phyloP scores from a whole-genome alignment of 1,140 invertebrate genomes.

The Phthorimaea operculella region DNA sequence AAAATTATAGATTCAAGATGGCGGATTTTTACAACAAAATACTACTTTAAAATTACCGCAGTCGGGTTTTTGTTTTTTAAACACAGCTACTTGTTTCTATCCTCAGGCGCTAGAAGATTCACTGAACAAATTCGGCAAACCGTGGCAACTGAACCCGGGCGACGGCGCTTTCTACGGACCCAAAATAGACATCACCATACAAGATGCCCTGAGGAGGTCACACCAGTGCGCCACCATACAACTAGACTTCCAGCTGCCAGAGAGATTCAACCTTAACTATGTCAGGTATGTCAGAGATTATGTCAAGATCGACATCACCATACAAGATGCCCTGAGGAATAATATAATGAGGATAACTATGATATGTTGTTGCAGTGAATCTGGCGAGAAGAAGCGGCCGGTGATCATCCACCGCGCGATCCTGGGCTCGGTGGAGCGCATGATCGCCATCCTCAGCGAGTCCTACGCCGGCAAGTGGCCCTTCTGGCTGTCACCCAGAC shows the following conservation, averaged over 20 bases:
- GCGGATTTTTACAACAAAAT: no score
- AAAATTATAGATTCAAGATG: no score
- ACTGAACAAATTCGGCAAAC: slow-evolving; percentile 84
- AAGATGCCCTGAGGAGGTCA: slow-evolving; percentile 88
- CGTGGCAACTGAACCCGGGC: slow-evolving; percentile 90
- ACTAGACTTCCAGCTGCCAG: slow-evolving; percentile 97
- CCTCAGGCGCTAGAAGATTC: slow-evolving; percentile 81
- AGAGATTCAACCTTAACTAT: slow-evolving; percentile 59
- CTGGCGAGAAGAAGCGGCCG: slow-evolving; percentile 88
- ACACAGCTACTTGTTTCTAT: no score
- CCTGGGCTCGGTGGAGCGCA: slow-evolving; percentile 96
- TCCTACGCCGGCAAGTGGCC: slow-evolving; percentile 99
- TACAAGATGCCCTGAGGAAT: slow-evolving; percentile 94
- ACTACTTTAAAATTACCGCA: no score
- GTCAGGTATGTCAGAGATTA: slow-evolving; percentile 72
- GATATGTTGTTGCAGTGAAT: no score
- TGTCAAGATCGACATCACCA: slow-evolving; percentile 99
- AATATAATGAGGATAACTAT: no score
- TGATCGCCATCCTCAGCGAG: slow-evolving; percentile 98
- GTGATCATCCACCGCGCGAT: slow-evolving; percentile 99
- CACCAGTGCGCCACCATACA: slow-evolving; percentile 99
- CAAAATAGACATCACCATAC: slow-evolving; percentile 99
- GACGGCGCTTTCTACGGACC: slow-evolving; percentile 99
- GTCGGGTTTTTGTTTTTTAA: no score
- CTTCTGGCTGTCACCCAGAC: slow-evolving; percentile 97